Conservation (phyloP, 1,140 invertebrate genomes). For the Scylla paramamosain region DNA sequence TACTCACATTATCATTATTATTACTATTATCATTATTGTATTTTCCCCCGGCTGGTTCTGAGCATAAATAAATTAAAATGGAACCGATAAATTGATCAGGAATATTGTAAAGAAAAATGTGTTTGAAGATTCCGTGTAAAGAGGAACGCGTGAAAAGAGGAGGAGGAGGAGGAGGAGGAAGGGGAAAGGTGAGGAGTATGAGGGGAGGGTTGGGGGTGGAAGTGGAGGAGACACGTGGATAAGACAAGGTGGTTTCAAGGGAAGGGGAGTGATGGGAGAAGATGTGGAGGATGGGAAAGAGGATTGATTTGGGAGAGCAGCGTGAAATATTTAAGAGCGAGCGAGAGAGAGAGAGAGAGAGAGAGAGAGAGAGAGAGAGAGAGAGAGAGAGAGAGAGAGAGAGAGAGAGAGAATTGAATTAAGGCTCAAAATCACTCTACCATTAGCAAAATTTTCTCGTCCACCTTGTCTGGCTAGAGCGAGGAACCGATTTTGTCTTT, state of each 20-base stretch:
- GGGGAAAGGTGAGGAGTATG: background rate
- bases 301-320: background rate
- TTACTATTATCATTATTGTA: too few relatives aligned
- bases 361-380: background rate
- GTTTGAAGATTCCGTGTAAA: background rate
- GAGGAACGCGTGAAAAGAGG: background rate
- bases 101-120: background rate
- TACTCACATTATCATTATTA: too few relatives aligned
- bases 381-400: conserved; percentile 3
- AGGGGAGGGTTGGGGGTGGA: background rate
- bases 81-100: background rate
- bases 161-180: background rate
- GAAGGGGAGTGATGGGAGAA: too few relatives aligned
- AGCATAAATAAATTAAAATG: too few relatives aligned
- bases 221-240: background rate
- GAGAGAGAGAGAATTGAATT: background rate
- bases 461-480: background rate
- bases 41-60: too few relatives aligned
- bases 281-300: background rate
- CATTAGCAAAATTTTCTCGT: background rate
- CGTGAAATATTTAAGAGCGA: background rate
- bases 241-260: too few relatives aligned
- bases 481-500: background rate
- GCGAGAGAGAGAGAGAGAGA: too few relatives aligned
- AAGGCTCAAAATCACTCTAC: background rate